A percentile compares a stretch with the other conserved stretches of the same genome.
Evolutionary conservation across 1,140 invertebrate genomes (phyloP).

Genomic region (Limonius californicus): DNA sequence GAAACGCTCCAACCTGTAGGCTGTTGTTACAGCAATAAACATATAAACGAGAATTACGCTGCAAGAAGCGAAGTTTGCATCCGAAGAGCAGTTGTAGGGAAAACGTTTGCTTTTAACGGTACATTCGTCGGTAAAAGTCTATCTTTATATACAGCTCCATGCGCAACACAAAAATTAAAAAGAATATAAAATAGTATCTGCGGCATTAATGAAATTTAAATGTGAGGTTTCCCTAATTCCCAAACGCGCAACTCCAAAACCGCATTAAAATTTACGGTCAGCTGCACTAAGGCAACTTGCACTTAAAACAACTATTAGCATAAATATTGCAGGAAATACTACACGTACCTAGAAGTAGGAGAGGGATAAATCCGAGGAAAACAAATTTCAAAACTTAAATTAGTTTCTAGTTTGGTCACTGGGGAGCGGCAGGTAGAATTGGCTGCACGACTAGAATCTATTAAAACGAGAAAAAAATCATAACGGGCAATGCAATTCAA

Average conservation of each 20-base stretch:
- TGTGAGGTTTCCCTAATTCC: no score
- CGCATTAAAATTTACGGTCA: background rate
- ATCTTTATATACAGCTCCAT: no score
- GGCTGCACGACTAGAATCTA: conserved; percentile 23
- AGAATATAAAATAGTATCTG: no score
- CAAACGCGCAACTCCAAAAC: background rate
- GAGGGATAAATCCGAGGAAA: conserved; percentile 27
- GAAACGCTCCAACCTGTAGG: no score
- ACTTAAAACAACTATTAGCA: conserved; percentile 11
- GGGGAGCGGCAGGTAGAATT: conserved; percentile 27
- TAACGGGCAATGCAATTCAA: background rate
- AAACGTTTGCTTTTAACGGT: no score
- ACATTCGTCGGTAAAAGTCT: no score
- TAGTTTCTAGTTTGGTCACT: conserved; percentile 29
- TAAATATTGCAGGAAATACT: conserved; percentile 18
- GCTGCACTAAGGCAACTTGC: background rate
- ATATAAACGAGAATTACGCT: no score
- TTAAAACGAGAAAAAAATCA: conserved; percentile 19
- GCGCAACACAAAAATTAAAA: no score
- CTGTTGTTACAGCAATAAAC: no score
- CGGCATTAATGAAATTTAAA: no score
- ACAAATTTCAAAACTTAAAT: conserved; percentile 31
- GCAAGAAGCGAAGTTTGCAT: no score
- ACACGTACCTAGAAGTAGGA: conserved; percentile 3
- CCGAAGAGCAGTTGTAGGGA: no score